Evolutionary conservation across 2,113 vertebrate genomes (phyloP), one percentile per base, ranked within the genome.

Genomic region (Ascaphus truei): DNA sequence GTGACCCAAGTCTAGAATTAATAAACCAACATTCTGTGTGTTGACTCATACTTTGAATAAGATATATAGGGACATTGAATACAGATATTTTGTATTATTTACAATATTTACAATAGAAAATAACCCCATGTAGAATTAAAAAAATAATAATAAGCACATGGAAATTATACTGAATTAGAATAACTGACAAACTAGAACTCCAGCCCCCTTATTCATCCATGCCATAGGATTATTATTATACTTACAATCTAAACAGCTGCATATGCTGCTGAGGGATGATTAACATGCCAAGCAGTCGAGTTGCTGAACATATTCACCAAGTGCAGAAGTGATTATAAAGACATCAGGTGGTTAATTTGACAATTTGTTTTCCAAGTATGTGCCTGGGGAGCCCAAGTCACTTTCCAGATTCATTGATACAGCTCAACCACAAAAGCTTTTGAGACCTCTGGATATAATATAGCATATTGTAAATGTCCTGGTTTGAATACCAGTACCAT

Each of bases 331-430:
- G 33, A 59, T 59, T 69, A 50, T 60, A 13, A 37, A 60, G 39
- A 27, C 66, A 37, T 69, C 55, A 51, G 66, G 66, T 30, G 66
- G 66, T 30, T 69, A 56, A 69, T 69, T 69, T 60, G 25, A 41
- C 33, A 51, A 45, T 3, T 18, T 6, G 36, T 2, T 20, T 13
- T 60, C 15, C 29, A 34, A 30, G 15, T 30, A 47, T 20, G 31
- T 20, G 30, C 30, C 29, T 56, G 16, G 4, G 29, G 22, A 34
- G 26, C 43, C 20, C 50, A 9, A 3, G n/a, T n/a, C 22, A 13
- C 4, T 18, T 16, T 20, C 11, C 51, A 16, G 15, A 9, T n/a
- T 16, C 15, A n/a, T n/a, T n/a, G n/a, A n/a, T n/a, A n/a, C n/a
- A 30, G 7, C 20, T 37, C 36, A 45, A 39, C 43, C 7, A 57